phyloP scores from a whole-genome alignment of 2,797 vertebrate genomes.

The Cynopterus sphinx region DNA sequence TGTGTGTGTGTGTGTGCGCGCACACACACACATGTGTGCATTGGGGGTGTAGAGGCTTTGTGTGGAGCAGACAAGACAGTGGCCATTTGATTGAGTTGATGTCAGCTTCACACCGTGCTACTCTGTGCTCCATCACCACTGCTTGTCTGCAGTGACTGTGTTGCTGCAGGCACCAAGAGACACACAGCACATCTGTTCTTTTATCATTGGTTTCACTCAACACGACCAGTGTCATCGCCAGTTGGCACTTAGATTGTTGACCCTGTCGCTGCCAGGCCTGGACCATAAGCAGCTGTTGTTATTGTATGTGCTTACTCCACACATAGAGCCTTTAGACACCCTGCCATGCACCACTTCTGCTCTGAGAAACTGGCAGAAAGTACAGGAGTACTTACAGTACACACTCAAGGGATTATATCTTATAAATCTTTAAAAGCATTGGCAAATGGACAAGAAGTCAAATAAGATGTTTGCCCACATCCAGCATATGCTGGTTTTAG shows the following conservation, averaged over 20 bases:
- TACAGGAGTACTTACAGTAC: neutral
- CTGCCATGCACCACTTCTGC: neutral
- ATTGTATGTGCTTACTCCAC: neutral
- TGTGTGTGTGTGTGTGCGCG: neutral
- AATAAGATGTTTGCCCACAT: neutral
- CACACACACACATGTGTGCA: too few relatives aligned
- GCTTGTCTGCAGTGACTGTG: neutral
- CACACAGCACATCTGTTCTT: constrained; percentile 10
- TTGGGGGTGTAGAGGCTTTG: neutral
- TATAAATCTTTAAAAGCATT: constrained; percentile 40
- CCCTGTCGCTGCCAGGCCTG: neutral
- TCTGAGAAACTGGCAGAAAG: neutral
- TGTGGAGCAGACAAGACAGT: neutral
- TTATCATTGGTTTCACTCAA: constrained; percentile 39
- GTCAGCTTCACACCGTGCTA: neutral
- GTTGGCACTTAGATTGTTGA: neutral
- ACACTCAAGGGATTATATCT: neutral
- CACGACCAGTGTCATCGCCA: neutral
- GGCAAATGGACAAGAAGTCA: neutral
- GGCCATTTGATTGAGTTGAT: neutral
- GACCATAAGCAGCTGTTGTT: neutral
- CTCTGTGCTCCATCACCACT: neutral
- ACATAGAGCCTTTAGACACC: constrained; percentile 43
- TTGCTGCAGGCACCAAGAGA: neutral
- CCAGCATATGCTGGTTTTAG: neutral